phyloP scores from a whole-genome alignment of 2,797 vertebrate species.

The Acestrorhynchus altus region DNA sequence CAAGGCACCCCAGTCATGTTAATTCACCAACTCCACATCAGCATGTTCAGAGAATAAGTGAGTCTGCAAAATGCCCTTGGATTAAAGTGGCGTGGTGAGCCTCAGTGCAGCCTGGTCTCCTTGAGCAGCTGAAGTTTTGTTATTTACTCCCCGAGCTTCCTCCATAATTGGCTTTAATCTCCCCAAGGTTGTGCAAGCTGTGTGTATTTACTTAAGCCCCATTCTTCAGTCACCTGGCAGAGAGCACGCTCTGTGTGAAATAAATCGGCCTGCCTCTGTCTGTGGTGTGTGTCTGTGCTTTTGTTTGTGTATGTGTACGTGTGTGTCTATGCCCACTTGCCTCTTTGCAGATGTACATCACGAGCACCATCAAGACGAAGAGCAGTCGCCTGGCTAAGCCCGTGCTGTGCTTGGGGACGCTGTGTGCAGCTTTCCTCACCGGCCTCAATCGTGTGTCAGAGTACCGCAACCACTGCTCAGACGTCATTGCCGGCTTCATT shows the following conservation, averaged over 20 bases:
- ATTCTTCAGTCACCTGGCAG: conserved; percentile 32
- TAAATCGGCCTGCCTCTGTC: not conserved
- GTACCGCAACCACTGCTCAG: conserved; percentile 96
- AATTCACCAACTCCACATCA: conserved; percentile 5
- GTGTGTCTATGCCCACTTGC: not conserved
- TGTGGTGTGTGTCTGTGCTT: not conserved
- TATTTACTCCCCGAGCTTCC: conserved; percentile 37
- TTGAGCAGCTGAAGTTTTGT: conserved; percentile 5
- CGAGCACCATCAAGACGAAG: conserved; percentile 98
- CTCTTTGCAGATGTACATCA: conserved; percentile 93
- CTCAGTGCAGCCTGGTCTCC: not conserved
- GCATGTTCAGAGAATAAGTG: not conserved
- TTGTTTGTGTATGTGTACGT: not conserved
- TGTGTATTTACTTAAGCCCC: conserved; percentile 32
- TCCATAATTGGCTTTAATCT: conserved; percentile 45
- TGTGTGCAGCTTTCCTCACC: conserved; percentile 93
- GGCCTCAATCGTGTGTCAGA: conserved; percentile 97
- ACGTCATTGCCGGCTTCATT: conserved; percentile 94
- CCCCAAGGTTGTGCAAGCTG: conserved; percentile 33
- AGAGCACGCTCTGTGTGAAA: conserved; percentile 9
- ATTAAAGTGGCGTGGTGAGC: conserved; percentile 1
- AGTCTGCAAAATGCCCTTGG: conserved; percentile 13
- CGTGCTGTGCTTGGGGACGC: conserved; percentile 91
- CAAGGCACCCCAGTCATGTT: conserved; percentile 1
- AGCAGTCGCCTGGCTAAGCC: conserved; percentile 97